These are phyloP conservation scores for Andrena praecox DNA, from an alignment of 2,888 invertebrate genomes.

Conservation along the genomic window DNA sequence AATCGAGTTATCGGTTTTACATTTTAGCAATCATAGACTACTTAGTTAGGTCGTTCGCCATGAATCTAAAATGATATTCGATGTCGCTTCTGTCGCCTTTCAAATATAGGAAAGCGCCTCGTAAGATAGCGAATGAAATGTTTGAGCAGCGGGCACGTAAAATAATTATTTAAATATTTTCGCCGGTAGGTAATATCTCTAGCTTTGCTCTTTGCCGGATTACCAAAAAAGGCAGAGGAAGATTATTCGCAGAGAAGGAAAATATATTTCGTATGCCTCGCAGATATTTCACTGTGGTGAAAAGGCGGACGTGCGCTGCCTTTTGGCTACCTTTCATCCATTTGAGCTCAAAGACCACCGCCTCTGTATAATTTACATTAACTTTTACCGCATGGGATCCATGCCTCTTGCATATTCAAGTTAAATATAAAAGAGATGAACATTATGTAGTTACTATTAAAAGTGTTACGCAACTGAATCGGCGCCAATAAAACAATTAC, in stretches of 20 bases:
- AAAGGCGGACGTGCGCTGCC: slow-evolving; percentile 51
- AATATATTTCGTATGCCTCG: slow-evolving; percentile 52
- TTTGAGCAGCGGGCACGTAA: not conserved
- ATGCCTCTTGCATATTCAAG: not conserved
- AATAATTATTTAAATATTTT: slow-evolving; percentile 26
- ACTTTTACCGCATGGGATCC: slow-evolving; percentile 21
- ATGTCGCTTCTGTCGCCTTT: not conserved
- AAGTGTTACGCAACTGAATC: not conserved
- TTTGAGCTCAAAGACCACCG: slow-evolving; percentile 38
- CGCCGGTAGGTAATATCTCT: not conserved
- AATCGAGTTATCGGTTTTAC: slow-evolving; percentile 1
- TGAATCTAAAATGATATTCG: not conserved
- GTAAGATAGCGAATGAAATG: too few relatives aligned
- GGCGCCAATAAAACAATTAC: too few relatives aligned
- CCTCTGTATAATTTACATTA: slow-evolving; percentile 47
- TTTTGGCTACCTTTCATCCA: slow-evolving; percentile 37
- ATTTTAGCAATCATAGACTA: not conserved
- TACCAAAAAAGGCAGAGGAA: slow-evolving; percentile 1
- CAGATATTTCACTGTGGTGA: slow-evolving; percentile 46
- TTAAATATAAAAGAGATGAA: not conserved
- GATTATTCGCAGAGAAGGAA: slow-evolving; percentile 23
- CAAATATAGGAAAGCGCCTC: not conserved
- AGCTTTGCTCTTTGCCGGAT: not conserved
- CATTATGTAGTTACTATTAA: not conserved
- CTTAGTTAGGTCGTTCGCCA: not conserved